These are phyloP conservation scores for Drosophila stalkeri DNA, from an alignment of 2,888 invertebrate genomes.

Conservation along the genomic window DNA sequence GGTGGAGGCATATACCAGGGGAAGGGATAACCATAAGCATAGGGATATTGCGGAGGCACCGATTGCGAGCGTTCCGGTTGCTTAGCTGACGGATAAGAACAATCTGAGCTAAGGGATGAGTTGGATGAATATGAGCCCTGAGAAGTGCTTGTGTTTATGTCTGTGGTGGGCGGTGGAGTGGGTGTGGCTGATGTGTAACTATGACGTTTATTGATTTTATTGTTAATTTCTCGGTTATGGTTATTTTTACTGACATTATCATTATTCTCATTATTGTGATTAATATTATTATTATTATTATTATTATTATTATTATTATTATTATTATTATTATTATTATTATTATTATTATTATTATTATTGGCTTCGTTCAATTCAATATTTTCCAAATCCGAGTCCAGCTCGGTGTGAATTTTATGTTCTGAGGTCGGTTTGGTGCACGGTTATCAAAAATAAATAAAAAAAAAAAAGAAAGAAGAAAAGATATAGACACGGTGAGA, in stretches of 20 bases:
- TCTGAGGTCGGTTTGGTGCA: constrained; percentile 78
- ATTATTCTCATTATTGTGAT: constrained; percentile 58
- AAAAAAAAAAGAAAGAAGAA: constrained; percentile 78
- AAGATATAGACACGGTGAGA: constrained; percentile 79
- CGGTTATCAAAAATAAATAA: constrained; percentile 79
- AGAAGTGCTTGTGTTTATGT: constrained; percentile 32
- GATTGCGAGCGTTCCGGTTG: constrained; percentile 70
- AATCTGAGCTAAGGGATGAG: constrained; percentile 77
- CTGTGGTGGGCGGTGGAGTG: constrained; percentile 43
- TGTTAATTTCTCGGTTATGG: constrained; percentile 70
- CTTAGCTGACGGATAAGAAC: constrained; percentile 48
- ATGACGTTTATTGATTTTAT: constrained; percentile 73
- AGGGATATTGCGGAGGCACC: constrained; percentile 76
- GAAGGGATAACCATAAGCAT: constrained; percentile 80
- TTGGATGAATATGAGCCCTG: constrained; percentile 69
- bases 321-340: constrained; percentile 53
- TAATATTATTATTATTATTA: constrained; percentile 50
- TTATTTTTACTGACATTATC: constrained; percentile 51
- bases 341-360: constrained; percentile 24
- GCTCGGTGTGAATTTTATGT: constrained; percentile 83
- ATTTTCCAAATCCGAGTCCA: constrained; percentile 84
- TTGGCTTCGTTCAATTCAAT: constrained; percentile 82
- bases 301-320: constrained; percentile 58
- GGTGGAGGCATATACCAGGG: constrained; percentile 82
- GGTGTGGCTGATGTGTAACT: constrained; percentile 63